A percentile compares a stretch with the other conserved stretches of the same genome.
These are phyloP conservation scores for Cydia pomonella DNA, from an alignment of 1,140 invertebrate species.

Conservation along the genomic window DNA sequence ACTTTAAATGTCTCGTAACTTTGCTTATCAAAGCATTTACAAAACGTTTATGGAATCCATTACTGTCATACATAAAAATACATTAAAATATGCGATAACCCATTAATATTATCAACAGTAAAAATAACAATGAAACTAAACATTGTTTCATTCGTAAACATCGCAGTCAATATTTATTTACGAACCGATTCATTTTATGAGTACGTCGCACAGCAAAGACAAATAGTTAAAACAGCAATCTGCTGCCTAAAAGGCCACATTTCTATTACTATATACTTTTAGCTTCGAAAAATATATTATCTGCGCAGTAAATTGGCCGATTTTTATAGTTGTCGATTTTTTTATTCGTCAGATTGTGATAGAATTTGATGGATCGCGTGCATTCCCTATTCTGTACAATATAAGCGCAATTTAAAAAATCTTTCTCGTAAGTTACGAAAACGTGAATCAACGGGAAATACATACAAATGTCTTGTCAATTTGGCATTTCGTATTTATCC, in stretches of 20 bases:
- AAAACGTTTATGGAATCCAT: background rate
- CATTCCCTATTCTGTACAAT: too few relatives aligned
- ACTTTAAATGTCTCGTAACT: background rate
- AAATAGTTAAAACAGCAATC: slow-evolving; percentile 10
- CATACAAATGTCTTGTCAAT: too few relatives aligned
- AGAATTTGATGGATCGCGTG: too few relatives aligned
- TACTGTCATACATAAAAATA: background rate
- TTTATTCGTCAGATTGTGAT: too few relatives aligned
- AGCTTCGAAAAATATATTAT: slow-evolving; percentile 40
- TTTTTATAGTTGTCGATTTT: too few relatives aligned
- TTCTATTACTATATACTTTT: slow-evolving; percentile 37
- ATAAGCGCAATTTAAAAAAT: too few relatives aligned
- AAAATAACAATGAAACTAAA: background rate
- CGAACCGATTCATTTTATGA: too few relatives aligned
- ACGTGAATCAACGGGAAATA: too few relatives aligned
- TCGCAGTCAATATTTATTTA: background rate
- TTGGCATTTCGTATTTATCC: too few relatives aligned
- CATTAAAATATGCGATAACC: background rate
- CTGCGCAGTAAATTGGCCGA: background rate
- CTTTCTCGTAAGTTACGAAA: too few relatives aligned
- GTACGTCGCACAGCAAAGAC: too few relatives aligned
- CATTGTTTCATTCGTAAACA: background rate
- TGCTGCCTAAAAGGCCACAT: slow-evolving; percentile 36
- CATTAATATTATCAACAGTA: background rate
- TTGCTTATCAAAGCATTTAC: background rate